Evolutionary conservation across 1,140 invertebrate genomes (phyloP).

Genomic region (Asobara japonica): DNA sequence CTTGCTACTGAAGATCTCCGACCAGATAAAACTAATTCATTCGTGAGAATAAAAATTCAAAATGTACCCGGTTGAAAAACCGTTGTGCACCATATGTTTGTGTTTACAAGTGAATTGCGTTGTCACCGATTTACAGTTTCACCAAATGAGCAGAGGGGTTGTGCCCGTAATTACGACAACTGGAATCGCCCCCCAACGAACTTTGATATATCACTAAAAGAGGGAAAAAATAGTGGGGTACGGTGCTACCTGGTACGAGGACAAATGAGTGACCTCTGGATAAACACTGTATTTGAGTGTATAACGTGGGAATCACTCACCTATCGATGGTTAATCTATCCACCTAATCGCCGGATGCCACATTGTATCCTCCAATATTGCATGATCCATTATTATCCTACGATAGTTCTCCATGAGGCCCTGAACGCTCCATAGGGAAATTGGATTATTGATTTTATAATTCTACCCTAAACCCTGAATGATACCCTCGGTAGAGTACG

Average conservation of each 20-base stretch:
- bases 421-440: no score
- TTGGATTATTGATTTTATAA: no score
- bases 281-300: not conserved
- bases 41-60: not conserved
- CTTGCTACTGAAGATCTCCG: no score
- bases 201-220: not conserved
- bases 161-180: not conserved
- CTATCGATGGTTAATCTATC: not conserved
- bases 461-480: not conserved
- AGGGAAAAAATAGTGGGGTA: not conserved
- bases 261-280: not conserved
- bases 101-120: not conserved
- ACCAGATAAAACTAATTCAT: not conserved
- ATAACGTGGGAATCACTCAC: not conserved
- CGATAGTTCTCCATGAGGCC: not conserved
- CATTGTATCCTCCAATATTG: not conserved
- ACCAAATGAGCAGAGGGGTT: not conserved
- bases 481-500: no score
- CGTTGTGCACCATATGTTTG: not conserved
- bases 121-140: not conserved
- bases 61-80: not conserved
- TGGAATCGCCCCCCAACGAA: not conserved
- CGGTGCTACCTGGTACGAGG: not conserved
- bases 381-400: not conserved
- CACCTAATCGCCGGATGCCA: conserved; percentile 1